Percentiles rank a stretch among this genome's conserved stretches.
Evolutionary conservation across 2,888 invertebrate genomes (phyloP).

Genomic region (Tipula lateralis): DNA sequence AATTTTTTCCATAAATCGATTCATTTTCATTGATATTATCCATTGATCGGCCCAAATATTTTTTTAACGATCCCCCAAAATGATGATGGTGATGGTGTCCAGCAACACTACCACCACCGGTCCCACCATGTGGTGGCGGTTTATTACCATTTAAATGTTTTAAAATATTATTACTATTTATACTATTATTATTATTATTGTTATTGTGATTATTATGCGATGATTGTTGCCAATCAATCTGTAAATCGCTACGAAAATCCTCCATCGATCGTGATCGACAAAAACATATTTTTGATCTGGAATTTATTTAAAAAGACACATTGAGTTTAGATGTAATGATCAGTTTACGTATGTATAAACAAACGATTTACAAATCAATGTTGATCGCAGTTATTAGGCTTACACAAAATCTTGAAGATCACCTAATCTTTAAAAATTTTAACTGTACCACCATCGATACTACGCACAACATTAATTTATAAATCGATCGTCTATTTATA

Average conservation of each 20-base stretch:
- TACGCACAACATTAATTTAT: no score
- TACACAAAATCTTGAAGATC: no score
- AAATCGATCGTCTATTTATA: neutral
- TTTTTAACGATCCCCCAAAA: neutral
- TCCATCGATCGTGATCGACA: slow-evolving; percentile 64
- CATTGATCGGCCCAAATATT: slow-evolving; percentile 32
- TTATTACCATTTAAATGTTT: neutral
- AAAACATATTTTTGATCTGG: slow-evolving; percentile 25
- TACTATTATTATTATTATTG: slow-evolving; percentile 21
- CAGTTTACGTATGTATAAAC: neutral
- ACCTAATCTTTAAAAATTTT: no score
- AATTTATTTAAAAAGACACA: neutral
- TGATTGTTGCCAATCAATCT: neutral
- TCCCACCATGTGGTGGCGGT: neutral
- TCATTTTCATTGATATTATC: slow-evolving; percentile 33
- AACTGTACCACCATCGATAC: no score
- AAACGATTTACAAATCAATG: neutral
- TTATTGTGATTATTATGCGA: neutral
- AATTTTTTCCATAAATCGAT: slow-evolving; percentile 31
- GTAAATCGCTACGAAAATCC: slow-evolving; percentile 59
- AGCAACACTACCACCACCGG: neutral
- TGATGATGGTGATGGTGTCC: neutral
- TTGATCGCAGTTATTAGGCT: no score
- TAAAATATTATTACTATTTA: slow-evolving; percentile 13
- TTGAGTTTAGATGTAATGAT: neutral